Evolutionary conservation across 2,113 vertebrate genomes (phyloP), one percentile per base, ranked within the genome.

Genomic region (Pandion haliaetus): DNA sequence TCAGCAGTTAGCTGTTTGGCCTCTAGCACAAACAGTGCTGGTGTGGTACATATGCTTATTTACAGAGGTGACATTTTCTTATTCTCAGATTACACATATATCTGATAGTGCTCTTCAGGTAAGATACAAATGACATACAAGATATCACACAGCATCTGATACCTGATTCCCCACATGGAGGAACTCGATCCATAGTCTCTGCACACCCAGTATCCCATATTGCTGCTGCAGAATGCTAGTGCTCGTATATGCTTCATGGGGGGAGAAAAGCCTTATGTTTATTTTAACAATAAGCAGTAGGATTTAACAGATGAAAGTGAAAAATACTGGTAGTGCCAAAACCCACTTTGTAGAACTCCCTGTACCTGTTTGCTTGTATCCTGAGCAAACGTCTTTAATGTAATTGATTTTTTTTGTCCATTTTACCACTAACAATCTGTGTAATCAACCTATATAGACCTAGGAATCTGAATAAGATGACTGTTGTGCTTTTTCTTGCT

Each of bases 21-120:
- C 69, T n/a, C 17, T 14, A 42, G 18, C 44, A 82, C 32, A 74
- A 50, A 40, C 17, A 20, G 1, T 9, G 47, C 26, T 67, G 38
- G 13, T 67, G 21, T 5, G 1, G 23, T 14, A 17, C 31, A 5
- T 2, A 14, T 23, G n/a, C 8, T 2, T 3, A 19, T 9, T 16
- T 69, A 31, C 59, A 55, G 40, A 66, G 36, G 19, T 14, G 17
- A 34, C 21, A 26, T 72, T 76, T 77, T 38, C 58, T 28, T 71
- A 8, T 55, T 71, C 40, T 78, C 61, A 74, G 44, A 52, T 40
- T 29, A 44, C 36, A 32, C 14, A 13, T 8, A 11, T 1, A 1
- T 20, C 18, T 8, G 13, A 40, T 4, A 45, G 16, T 20, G 6
- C 21, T 78, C 17, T 55, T 49, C 28, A 55, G 16, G 36, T 50